These are phyloP conservation scores for Enhydra lutris DNA, from an alignment of 2,113 vertebrate genomes.

Conservation along the genomic window DNA sequence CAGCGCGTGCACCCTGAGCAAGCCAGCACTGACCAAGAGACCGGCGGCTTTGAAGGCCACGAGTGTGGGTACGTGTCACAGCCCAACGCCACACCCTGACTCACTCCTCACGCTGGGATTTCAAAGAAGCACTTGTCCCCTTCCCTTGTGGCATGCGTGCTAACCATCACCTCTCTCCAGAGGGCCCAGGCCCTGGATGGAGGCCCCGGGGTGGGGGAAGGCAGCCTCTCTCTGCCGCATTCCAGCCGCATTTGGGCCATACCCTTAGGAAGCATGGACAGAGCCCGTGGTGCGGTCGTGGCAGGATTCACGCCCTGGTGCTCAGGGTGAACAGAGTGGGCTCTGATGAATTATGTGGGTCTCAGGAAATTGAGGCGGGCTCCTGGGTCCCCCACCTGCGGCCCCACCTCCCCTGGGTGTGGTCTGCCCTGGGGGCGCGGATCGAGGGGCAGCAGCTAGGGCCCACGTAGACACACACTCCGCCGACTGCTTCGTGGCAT, in stretches of 20 bases:
- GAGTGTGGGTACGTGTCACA: constrained; percentile 70
- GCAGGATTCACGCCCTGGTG: no score
- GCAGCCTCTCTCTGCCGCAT: accelerated
- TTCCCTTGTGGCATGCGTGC: accelerated
- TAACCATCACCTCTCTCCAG: background rate
- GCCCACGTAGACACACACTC: background rate
- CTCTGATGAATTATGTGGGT: background rate
- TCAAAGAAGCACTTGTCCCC: background rate
- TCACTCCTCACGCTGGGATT: background rate
- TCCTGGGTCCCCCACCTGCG: accelerated
- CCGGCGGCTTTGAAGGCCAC: constrained; percentile 70
- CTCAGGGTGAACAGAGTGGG: background rate
- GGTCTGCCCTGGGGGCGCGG: accelerated
- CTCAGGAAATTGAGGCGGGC: accelerated
- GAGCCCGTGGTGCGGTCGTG: background rate
- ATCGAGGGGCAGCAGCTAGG: background rate
- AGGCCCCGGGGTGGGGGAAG: background rate
- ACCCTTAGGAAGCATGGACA: background rate
- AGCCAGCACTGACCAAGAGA: constrained; percentile 67
- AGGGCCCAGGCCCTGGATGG: background rate
- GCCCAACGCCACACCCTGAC: accelerated
- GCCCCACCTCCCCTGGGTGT: accelerated
- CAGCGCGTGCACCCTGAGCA: background rate
- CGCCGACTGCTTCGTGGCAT: accelerated
- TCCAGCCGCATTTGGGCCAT: background rate